These are phyloP conservation scores for Scaptomyza cyrtandrae DNA, from an alignment of 2,888 invertebrate species.

Conservation along the genomic window DNA sequence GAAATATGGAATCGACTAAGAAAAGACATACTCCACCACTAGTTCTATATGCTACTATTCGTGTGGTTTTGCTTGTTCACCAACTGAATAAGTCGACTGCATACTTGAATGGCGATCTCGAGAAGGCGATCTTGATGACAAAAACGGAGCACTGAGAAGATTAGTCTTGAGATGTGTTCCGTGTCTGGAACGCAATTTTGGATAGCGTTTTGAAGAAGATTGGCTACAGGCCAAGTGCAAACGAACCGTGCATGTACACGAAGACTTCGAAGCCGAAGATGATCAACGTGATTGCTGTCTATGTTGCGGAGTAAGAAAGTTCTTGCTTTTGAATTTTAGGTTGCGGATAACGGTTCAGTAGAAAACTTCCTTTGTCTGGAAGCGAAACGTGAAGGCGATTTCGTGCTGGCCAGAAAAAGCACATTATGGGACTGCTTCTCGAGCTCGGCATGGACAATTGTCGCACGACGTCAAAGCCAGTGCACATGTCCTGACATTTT, in stretches of 20 bases:
- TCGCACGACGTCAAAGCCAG: no score
- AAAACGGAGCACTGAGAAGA: background rate
- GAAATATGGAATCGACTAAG: no score
- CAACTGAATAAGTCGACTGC: no score
- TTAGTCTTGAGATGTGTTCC: background rate
- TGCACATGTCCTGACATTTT: no score
- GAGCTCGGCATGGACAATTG: no score
- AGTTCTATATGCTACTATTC: no score
- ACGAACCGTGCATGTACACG: background rate
- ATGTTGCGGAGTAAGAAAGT: background rate
- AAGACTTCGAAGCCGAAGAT: background rate
- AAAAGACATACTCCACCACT: no score
- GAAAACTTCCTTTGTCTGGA: background rate
- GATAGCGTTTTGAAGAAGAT: background rate
- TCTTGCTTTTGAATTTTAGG: background rate
- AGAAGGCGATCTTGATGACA: background rate
- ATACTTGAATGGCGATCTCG: background rate
- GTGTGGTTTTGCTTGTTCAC: no score
- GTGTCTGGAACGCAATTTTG: background rate
- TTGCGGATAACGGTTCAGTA: no score
- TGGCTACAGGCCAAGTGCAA: background rate
- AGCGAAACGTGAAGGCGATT: background rate
- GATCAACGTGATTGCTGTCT: no score
- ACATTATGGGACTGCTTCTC: no score
- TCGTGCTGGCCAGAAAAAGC: conserved; percentile 1